phyloP scores from a whole-genome alignment of 2,113 vertebrate genomes.

The Cnemophilus loriae region DNA sequence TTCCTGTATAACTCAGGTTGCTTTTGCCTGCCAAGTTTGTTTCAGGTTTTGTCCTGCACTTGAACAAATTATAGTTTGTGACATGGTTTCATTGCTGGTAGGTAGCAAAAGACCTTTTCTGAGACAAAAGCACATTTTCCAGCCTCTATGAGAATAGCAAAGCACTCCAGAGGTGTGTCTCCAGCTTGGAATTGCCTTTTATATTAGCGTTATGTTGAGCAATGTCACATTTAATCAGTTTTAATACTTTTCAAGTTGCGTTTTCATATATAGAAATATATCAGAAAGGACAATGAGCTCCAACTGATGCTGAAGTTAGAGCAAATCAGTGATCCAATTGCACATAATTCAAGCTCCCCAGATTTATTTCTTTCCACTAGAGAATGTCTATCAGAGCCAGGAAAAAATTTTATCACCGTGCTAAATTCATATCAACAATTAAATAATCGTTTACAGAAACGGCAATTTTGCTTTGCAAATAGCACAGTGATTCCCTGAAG shows the following conservation, averaged over 20 bases:
- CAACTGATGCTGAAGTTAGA: neutral
- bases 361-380: constrained; percentile 49
- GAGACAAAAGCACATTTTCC: neutral
- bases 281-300: neutral
- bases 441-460: constrained; percentile 54
- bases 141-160: neutral
- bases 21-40: neutral
- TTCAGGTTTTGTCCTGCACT: neutral
- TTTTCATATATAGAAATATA: constrained; percentile 14
- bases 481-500: constrained; percentile 41
- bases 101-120: neutral
- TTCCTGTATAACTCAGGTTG: neutral
- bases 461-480: constrained; percentile 29
- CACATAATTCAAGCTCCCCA: constrained; percentile 38
- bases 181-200: constrained; percentile 12
- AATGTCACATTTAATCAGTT: constrained; percentile 28
- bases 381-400: constrained; percentile 45
- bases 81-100: neutral
- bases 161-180: neutral
- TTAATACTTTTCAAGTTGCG: neutral
- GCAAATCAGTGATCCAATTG: constrained; percentile 37
- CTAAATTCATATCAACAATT: constrained; percentile 64
- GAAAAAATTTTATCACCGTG: constrained; percentile 54
- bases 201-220: neutral
- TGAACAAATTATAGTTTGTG: neutral